Evolutionary conservation across 1,140 invertebrate genomes (phyloP).

Genomic region (Papilio dardanus): DNA sequence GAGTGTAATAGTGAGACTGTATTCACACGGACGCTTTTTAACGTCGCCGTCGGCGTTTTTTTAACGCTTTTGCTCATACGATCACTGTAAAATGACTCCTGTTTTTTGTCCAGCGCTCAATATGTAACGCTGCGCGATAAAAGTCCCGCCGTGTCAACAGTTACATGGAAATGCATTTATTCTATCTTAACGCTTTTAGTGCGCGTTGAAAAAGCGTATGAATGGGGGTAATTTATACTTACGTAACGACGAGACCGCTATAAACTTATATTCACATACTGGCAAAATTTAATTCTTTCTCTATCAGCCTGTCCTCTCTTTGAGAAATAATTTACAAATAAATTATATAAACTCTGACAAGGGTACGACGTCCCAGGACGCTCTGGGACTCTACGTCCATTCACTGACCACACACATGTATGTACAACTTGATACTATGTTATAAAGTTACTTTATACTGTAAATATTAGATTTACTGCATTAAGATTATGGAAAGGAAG

Average conservation of each 20-base stretch:
- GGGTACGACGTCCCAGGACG: background rate
- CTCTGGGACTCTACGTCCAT: conserved; percentile 3
- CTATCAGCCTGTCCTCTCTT: background rate
- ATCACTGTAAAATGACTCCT: no score
- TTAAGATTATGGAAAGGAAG: background rate
- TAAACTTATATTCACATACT: background rate
- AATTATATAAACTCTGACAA: conserved; percentile 19
- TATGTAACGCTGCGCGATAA: no score
- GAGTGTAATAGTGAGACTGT: no score
- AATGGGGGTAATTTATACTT: background rate
- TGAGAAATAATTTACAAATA: conserved; percentile 16
- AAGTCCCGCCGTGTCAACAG: no score
- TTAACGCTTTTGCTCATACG: no score
- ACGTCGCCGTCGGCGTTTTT: no score
- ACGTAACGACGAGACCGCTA: background rate
- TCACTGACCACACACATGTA: background rate
- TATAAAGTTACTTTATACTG: background rate
- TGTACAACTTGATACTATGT: background rate
- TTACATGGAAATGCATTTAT: no score
- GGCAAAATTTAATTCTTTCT: background rate
- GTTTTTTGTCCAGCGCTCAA: no score
- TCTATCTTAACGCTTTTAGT: no score
- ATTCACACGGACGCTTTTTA: no score
- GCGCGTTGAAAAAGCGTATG: no score
- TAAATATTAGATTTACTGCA: background rate